phyloP scores from a whole-genome alignment of 2,113 vertebrate species.

The Silurus asotus region DNA sequence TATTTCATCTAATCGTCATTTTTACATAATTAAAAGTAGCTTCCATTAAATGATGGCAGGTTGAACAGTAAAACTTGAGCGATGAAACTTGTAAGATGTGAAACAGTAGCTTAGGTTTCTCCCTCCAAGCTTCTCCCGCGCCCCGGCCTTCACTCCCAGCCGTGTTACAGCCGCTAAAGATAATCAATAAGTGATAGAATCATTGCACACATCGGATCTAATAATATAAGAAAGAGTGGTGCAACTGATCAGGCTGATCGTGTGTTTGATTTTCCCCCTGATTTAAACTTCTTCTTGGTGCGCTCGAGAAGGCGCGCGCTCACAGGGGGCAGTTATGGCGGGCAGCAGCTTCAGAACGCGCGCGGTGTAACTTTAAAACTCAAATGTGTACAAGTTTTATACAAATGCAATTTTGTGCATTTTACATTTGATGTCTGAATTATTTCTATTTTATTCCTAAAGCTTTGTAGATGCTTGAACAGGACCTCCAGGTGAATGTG shows the following conservation, averaged over 20 bases:
- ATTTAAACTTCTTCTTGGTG: accelerated
- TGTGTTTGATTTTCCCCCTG: neutral
- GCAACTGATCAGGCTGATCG: accelerated
- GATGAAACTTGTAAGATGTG: neutral
- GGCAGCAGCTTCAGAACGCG: constrained; percentile 16
- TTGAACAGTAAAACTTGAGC: neutral
- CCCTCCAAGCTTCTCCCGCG: constrained; percentile 37
- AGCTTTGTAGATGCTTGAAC: no score
- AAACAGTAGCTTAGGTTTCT: neutral
- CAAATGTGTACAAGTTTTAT: no score
- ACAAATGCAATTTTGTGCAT: neutral
- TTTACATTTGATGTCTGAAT: neutral
- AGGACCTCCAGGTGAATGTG: no score
- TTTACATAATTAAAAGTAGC: neutral
- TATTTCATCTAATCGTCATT: neutral
- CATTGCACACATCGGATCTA: neutral
- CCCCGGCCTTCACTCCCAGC: neutral
- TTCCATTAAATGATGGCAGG: neutral
- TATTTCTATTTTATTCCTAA: neutral
- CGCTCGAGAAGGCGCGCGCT: constrained; percentile 31
- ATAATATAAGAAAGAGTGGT: neutral
- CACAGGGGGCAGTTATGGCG: constrained; percentile 36
- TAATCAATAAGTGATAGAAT: neutral
- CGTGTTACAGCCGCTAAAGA: neutral
- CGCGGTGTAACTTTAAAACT: neutral